Base-by-base conservation (phyloP, 2,797 vertebrate species). In the Trachops cirrhosus region DNA sequence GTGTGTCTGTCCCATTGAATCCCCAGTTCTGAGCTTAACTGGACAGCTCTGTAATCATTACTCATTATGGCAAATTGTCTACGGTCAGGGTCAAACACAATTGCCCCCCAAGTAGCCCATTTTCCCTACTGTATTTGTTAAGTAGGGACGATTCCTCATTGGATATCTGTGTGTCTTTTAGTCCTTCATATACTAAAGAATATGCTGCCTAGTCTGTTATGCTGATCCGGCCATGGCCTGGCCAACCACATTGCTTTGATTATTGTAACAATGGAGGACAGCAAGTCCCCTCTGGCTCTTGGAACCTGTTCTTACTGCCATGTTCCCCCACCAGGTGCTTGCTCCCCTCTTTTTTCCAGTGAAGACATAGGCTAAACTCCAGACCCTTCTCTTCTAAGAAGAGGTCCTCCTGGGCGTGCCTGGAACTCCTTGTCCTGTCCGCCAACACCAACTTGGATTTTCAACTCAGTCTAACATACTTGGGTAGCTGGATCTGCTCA, bases 341-440 rank as follows among this genome's bases (percentile, higher is more conserved):
- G 79, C 14, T 87, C 37, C 71, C 34, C 62, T 79, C 86, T 88
- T 68, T 77, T 34, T 37, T 70, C 74, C 68, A 86, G 44, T 79
- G 46, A 93, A 37, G 12, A 29, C n/a, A 86, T 18, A 41, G 5
- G 21, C 44, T 85, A 34, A 86, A 48, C 70, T 83, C 26, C 74
- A 93, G 29, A 57, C 16, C 39, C 54, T 91, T 84, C 19, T 92
- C 37, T 46, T 78, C 41, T 64, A 9, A 26, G 29, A 34, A 46
- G 19, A 83, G 22, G 21, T 32, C 54, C 70, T 39, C 37, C 54
- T 41, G 70, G 21, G 9, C 24, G 24, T 26, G 3, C 41, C 52
- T 82, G 64, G 54, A 94, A 80, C 9, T 32, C 59, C 68, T 90
- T 50, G 10, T 24, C 54, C n/a, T 24, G 14, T 14, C 52, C 19